Evolutionary conservation across 2,113 vertebrate species (phyloP), one percentile per base, ranked within the genome.

Genomic region (Ascaphus truei): DNA sequence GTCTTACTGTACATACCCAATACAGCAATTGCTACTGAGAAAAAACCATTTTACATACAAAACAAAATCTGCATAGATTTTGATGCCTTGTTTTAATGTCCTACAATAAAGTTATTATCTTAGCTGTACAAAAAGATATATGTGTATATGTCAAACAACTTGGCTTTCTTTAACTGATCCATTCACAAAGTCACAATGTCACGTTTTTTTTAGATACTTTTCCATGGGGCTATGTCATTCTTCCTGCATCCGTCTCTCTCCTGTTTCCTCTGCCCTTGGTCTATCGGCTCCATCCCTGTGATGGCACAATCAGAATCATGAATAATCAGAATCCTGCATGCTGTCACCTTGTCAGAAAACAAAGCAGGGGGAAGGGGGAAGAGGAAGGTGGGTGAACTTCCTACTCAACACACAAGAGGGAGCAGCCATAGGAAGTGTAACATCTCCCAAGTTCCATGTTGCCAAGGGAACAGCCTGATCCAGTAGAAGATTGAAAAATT

Each of bases 381-480:
- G 41, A 20, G 63, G 34, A 29, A 57, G 52, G 23, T 48, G 57
- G 66, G 45, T 39, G 57, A 71, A 60, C 59, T 52, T 31, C 36
- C 47, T 22, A 59, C 57, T 59, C 34, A 52, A 27, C 45, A 52
- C 56, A 61, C 56, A 71, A 60, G 67, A 69, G 67, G 67, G 43
- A 69, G 56, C 8, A 59, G 23, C 48, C 27, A 27, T 27, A 60
- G 25, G 43, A 45, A 45, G 26, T 59, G 33, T 39, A 11, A 6
- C 22, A 68, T 36, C 34, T 60, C 45, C 31, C 57, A 52, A 37
- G n/a, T 8, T 16, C 18, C 13, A 39, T 7, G 56, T 71, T 71
- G 45, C 48, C 67, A 71, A 61, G 50, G 67, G 36, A 59, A 71
- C 67, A 71, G 30, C 57, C 29, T 61, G 34, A 41, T 61, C 57